Conservation (phyloP, 2,113 vertebrate species). For the Amphilophus citrinellus region DNA sequence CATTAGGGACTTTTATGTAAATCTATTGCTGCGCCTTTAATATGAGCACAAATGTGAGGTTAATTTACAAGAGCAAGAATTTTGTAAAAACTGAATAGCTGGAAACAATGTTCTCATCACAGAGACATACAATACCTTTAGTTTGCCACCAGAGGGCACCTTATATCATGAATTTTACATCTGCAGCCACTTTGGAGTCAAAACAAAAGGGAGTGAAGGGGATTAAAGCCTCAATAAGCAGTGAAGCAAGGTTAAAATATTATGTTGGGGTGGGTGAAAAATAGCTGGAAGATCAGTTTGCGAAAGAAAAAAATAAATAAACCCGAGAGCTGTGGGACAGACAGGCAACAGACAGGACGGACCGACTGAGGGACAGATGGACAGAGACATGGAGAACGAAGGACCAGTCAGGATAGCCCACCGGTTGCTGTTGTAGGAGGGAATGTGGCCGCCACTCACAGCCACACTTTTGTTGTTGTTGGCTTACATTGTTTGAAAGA, state of each 20-base stretch:
- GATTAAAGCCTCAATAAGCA: background rate
- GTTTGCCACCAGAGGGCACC: conserved; percentile 35
- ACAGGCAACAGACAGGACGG: conserved; percentile 55
- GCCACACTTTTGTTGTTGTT: conserved; percentile 79
- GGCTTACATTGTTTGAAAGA: conserved; percentile 75
- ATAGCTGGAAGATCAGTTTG: conserved; percentile 30
- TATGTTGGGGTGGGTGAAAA: background rate
- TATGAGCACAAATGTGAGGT: background rate
- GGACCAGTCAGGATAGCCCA: conserved; percentile 82
- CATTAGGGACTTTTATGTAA: background rate
- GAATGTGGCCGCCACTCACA: conserved; percentile 77
- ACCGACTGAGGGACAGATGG: conserved; percentile 68
- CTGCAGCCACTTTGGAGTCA: conserved; percentile 6
- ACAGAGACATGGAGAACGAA: conserved; percentile 63
- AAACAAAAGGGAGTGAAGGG: background rate
- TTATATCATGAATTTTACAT: background rate
- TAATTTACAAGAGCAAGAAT: background rate
- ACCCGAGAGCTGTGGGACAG: conserved; percentile 59
- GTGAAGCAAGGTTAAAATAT: conserved; percentile 28
- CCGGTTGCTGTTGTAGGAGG: conserved; percentile 84
- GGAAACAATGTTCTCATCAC: background rate
- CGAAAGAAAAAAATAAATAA: conserved; percentile 22
- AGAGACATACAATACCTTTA: background rate
- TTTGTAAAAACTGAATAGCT: background rate
- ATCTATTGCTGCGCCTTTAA: background rate